These are phyloP conservation scores for Herminia tarsipennalis DNA, from an alignment of 2,888 invertebrate species.

Conservation along the genomic window DNA sequence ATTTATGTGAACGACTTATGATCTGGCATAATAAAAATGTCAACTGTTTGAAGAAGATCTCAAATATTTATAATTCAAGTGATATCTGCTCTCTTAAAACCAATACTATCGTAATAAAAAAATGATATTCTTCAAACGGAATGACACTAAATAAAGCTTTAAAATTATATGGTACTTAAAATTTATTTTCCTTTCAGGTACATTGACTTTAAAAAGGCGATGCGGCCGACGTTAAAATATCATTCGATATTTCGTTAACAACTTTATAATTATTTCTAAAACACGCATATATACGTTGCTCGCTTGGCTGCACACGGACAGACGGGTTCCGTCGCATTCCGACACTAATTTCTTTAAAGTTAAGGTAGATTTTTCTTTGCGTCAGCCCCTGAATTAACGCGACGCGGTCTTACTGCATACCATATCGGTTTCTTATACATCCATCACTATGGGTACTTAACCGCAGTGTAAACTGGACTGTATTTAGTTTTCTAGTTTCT, in stretches of 20 bases:
- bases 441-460: conserved; percentile 30
- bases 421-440: conserved; percentile 22
- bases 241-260: conserved; percentile 59
- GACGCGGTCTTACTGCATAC: conserved; percentile 30
- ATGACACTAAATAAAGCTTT: too few species aligned
- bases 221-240: conserved; percentile 53
- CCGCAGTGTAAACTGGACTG: conserved; percentile 36
- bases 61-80: too few species aligned
- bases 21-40: too few species aligned
- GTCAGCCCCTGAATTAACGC: conserved; percentile 54
- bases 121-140: too few species aligned
- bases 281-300: conserved; percentile 71
- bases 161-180: too few species aligned
- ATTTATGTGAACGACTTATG: too few species aligned
- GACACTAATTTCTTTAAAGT: conserved; percentile 73
- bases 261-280: conserved; percentile 58
- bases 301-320: conserved; percentile 76
- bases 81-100: too few species aligned
- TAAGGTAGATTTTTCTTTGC: conserved; percentile 75
- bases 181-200: conserved; percentile 61
- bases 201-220: conserved; percentile 59
- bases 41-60: too few species aligned
- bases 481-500: conserved; percentile 20
- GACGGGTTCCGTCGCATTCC: conserved; percentile 77
- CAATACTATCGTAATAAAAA: too few species aligned